Evolutionary conservation across 2,113 vertebrate species (phyloP), one percentile per base, ranked within the genome.

Genomic region (Todiramphus saurophagus): DNA sequence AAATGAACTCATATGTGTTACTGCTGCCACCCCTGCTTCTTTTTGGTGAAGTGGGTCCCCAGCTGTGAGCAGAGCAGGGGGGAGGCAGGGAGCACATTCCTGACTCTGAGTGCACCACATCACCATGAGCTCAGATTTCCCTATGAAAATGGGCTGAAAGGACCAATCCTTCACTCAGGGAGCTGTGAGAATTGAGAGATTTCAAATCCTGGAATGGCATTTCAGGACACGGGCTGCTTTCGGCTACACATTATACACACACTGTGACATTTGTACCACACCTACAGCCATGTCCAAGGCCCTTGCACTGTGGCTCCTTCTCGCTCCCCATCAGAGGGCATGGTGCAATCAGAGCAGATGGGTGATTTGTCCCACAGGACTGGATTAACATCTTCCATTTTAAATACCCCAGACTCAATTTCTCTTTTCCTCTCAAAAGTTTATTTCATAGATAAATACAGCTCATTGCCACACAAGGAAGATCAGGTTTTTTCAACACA

Each of bases 61-160:
- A 77, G 37, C 24, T 16, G 44, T 3, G 50, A 69, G 37, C 4
- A 2, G 17, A 24, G 9, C 25, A 43, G 19, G 9, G 7, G 25
- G 31, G 13, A 43, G 39, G 46, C 39, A 73, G 37, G 51, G 62
- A 82, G n/a, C 2, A 11, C 69, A 43, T 0, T 0, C 31, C 77
- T 87, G 84, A 24, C 67, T 58, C 56, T 0, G 0, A 35, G 33
- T 43, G 39, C 0, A 0, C 9, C 39, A 43, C 18, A 2, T 44
- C 44, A 25, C 50, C 7, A 1, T 2, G 8, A 48, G n/a, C 44
- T 77, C 72, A 24, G 50, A 86, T 97, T 97, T 97, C 80, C 93
- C 51, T 90, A 92, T 83, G 93, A 27, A 96, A 96, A 96, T 83
- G 33, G 28, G 17, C 58, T 74, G 79, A 50, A 74, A 90, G n/a